phyloP scores from a whole-genome alignment of 2,888 invertebrate genomes.

The Meloe dianella region DNA sequence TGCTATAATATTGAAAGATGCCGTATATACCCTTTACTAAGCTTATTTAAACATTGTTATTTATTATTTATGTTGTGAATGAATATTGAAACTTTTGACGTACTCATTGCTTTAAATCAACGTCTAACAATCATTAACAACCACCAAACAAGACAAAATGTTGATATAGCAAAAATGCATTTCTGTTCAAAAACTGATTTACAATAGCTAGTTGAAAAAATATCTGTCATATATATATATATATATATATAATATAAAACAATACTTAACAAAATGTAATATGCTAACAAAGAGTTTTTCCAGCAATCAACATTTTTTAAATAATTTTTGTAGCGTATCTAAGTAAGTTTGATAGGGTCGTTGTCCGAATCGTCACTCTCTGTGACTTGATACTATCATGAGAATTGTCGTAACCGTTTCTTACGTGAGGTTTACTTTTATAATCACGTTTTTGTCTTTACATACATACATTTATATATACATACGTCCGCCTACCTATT shows the following conservation, averaged over 20 bases:
- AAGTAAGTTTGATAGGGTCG: slow-evolving; percentile 31
- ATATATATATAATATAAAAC: too few species aligned
- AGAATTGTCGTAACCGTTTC: slow-evolving; percentile 30
- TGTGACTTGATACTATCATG: slow-evolving; percentile 26
- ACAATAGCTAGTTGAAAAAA: neutral
- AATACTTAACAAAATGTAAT: neutral
- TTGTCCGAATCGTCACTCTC: slow-evolving; percentile 31
- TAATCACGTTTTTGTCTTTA: slow-evolving; percentile 41
- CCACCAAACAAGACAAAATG: neutral
- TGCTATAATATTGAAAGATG: slow-evolving; percentile 36
- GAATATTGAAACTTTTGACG: slow-evolving; percentile 22
- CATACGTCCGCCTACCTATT: slow-evolving; percentile 1
- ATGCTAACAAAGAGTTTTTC: slow-evolving; percentile 7
- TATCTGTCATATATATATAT: neutral
- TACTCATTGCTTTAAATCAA: slow-evolving; percentile 32
- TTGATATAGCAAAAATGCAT: neutral
- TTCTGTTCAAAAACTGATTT: neutral
- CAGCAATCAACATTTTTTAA: slow-evolving; percentile 3
- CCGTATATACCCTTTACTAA: slow-evolving; percentile 23
- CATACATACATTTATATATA: slow-evolving; percentile 30
- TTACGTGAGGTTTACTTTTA: slow-evolving; percentile 41
- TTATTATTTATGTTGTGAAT: slow-evolving; percentile 29
- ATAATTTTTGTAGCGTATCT: slow-evolving; percentile 27
- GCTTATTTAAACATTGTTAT: slow-evolving; percentile 36
- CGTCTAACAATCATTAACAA: slow-evolving; percentile 8